phyloP scores from a whole-genome alignment of 2,113 vertebrate species.

The Pogona vitticeps region DNA sequence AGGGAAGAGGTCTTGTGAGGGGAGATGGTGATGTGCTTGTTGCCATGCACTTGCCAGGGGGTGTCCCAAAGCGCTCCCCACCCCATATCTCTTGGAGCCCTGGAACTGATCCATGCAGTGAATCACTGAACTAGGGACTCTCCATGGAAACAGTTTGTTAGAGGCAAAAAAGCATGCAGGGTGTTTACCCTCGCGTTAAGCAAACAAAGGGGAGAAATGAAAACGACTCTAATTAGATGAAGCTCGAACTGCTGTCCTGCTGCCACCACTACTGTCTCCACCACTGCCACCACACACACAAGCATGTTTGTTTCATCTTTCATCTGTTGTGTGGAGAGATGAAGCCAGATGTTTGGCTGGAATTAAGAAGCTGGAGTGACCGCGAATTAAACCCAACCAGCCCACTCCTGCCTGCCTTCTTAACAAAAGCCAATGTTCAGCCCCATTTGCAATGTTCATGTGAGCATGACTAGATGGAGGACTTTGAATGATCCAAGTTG shows the following conservation, averaged over 20 bases:
- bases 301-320: not conserved
- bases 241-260: not conserved
- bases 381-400: no score
- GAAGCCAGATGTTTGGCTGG: not conserved
- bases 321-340: not conserved
- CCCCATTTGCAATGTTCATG: no score
- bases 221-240: not conserved
- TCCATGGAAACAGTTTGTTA: constrained; percentile 11
- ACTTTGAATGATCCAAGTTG: no score
- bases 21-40: not conserved
- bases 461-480: no score
- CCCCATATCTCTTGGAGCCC: not conserved
- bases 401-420: no score
- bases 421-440: no score
- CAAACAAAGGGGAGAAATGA: not conserved
- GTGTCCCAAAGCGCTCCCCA: not conserved
- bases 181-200: constrained; percentile 4
- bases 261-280: no score
- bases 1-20: not conserved
- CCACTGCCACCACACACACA: not conserved
- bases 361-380: no score
- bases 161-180: not conserved
- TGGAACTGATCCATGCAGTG: not conserved
- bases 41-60: not conserved
- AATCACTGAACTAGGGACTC: constrained; percentile 6